Conservation (phyloP, 2,113 vertebrate species). For the Gymnobelideus leadbeateri region DNA sequence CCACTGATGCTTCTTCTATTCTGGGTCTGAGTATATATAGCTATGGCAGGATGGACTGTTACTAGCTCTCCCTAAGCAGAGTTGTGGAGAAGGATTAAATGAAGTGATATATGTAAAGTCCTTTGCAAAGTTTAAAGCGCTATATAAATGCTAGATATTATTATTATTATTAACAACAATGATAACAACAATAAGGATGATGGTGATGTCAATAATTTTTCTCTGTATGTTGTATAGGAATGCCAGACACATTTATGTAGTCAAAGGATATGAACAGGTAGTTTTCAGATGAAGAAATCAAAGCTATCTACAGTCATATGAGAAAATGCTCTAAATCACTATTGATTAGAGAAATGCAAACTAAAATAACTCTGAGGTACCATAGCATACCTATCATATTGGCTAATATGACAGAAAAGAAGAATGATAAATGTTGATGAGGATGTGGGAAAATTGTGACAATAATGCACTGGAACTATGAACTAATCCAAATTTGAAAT, state of each 20-base stretch:
- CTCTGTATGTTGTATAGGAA: background rate
- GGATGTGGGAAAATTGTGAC: background rate
- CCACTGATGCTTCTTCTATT: background rate
- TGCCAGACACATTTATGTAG: background rate
- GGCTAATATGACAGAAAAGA: background rate
- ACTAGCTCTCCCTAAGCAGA: background rate
- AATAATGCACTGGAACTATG: too few relatives aligned
- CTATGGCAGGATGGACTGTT: background rate
- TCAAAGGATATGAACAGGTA: background rate
- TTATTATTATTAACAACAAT: background rate
- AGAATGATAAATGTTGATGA: background rate
- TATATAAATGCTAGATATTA: background rate
- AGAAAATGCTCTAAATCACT: background rate
- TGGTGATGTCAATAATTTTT: background rate
- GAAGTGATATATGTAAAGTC: background rate
- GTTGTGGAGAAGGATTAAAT: background rate
- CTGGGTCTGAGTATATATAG: background rate
- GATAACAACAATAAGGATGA: background rate
- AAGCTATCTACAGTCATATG: background rate
- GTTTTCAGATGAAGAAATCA: background rate
- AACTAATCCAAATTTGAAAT: too few relatives aligned
- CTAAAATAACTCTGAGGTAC: background rate
- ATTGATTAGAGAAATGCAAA: background rate
- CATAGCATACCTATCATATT: background rate
- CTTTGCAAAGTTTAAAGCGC: background rate